These are phyloP conservation scores for Microplitis demolitor DNA, from an alignment of 1,140 invertebrate species.

Conservation along the genomic window DNA sequence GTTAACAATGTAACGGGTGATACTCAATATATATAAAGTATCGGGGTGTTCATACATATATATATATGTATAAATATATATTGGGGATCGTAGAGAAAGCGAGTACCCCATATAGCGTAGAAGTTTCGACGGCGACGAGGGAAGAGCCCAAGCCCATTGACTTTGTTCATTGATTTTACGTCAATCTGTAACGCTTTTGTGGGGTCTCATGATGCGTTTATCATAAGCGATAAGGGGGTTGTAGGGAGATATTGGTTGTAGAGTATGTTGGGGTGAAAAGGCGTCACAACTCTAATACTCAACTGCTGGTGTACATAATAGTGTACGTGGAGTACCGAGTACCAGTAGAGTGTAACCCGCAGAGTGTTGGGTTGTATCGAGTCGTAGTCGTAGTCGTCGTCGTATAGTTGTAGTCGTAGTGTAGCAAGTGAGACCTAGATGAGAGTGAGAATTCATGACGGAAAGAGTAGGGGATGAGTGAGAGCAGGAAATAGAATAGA, in stretches of 20 bases:
- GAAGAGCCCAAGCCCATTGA: constrained; percentile 54
- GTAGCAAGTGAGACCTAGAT: not conserved
- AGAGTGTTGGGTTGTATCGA: too few species aligned
- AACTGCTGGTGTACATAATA: too few species aligned
- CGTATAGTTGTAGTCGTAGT: not conserved
- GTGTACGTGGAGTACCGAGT: not conserved
- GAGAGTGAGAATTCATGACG: not conserved
- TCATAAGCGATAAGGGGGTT: constrained; percentile 54
- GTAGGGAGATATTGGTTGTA: too few species aligned
- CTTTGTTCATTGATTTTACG: constrained; percentile 63
- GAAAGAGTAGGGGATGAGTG: constrained; percentile 35
- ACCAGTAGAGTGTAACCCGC: too few species aligned
- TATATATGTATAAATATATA: constrained; percentile 2
- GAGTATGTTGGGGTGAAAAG: constrained; percentile 8
- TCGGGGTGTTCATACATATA: constrained; percentile 32
- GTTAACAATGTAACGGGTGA: constrained; percentile 46
- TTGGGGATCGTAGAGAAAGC: not conserved
- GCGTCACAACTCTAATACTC: constrained; percentile 19
- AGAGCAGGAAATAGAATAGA: constrained; percentile 62
- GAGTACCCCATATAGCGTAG: constrained; percentile 1
- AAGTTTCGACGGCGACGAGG: constrained; percentile 9
- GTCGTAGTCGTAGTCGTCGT: too few species aligned
- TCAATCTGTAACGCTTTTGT: constrained; percentile 59
- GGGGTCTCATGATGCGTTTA: constrained; percentile 60
- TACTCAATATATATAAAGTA: constrained; percentile 31